A percentile compares a stretch with the other conserved stretches of the same genome.
These are phyloP conservation scores for Mizuhopecten yessoensis DNA, from an alignment of 1,140 invertebrate genomes.

Conservation along the genomic window DNA sequence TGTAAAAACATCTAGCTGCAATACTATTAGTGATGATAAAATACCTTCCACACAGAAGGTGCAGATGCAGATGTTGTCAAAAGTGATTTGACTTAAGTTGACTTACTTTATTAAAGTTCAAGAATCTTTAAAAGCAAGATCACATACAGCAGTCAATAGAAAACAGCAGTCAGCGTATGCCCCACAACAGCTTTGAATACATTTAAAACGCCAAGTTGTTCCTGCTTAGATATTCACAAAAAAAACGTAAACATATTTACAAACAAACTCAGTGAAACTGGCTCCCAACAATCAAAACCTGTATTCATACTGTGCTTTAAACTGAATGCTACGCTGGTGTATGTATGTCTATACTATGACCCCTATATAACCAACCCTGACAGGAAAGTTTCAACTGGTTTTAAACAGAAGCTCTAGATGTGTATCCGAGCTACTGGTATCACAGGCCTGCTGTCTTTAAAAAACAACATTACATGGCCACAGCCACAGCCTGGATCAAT, in stretches of 20 bases:
- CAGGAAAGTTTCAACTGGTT: conserved; percentile 9
- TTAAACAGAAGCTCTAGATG: conserved; percentile 18
- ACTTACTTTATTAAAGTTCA: neutral
- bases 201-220: neutral
- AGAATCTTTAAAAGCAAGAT: neutral
- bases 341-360: neutral
- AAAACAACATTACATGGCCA: neutral
- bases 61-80: no score
- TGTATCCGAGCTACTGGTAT: neutral
- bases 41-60: no score
- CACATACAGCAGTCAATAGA: neutral
- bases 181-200: neutral
- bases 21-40: no score
- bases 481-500: neutral
- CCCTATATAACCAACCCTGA: neutral
- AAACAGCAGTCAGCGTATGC: neutral
- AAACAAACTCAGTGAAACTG: neutral
- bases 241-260: neutral
- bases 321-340: neutral
- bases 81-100: no score
- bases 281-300: neutral
- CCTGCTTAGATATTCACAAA: neutral
- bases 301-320: neutral
- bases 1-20: no score
- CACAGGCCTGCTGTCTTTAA: neutral